phyloP scores from a whole-genome alignment of 2,113 vertebrate species.

The Clarias macrocephalus region DNA sequence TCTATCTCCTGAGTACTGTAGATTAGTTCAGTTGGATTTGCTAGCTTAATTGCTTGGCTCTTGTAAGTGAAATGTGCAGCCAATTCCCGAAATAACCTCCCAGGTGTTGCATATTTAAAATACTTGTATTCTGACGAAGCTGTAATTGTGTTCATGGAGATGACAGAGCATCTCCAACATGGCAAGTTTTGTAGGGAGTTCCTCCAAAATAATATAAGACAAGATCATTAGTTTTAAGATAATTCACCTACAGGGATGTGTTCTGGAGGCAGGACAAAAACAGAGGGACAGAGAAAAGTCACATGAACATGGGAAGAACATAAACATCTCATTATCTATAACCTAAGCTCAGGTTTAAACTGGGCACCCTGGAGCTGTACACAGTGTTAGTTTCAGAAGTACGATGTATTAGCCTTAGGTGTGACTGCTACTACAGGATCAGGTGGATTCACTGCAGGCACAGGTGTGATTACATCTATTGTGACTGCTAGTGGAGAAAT shows the following conservation, averaged over 20 bases:
- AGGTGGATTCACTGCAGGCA: not conserved
- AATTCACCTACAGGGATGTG: not conserved
- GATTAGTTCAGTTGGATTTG: not conserved
- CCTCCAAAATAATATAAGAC: no score
- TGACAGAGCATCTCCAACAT: no score
- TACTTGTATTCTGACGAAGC: not conserved
- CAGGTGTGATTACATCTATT: not conserved
- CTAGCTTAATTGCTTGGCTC: not conserved
- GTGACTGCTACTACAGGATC: constrained; percentile 16
- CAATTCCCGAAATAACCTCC: not conserved
- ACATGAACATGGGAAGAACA: not conserved
- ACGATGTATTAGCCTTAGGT: constrained; percentile 40
- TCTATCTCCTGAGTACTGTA: not conserved
- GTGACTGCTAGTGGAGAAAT: not conserved
- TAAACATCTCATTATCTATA: not conserved
- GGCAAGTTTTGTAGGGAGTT: no score
- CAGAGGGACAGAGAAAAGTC: no score
- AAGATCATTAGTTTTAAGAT: not conserved
- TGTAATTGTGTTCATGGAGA: no score
- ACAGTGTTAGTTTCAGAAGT: constrained; percentile 60
- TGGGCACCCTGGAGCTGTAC: not conserved
- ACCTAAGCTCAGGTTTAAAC: not conserved
- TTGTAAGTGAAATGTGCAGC: not conserved
- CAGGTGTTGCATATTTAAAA: not conserved
- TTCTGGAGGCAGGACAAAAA: not conserved